Evolutionary conservation across 2,113 vertebrate species (phyloP).

Genomic region (Connochaetes taurinus): DNA sequence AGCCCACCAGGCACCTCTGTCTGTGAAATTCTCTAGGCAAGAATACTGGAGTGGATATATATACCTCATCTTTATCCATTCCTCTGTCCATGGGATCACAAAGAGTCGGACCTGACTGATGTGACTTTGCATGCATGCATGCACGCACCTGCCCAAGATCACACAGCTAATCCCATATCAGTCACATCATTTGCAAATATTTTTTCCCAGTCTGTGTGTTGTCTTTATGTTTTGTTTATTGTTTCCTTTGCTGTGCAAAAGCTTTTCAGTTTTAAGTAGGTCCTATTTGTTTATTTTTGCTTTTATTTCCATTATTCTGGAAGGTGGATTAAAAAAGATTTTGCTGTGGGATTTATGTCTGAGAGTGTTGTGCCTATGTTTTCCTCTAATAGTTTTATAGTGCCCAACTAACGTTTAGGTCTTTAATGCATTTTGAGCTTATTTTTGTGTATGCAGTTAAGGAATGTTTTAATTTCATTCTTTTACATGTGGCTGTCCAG

Average conservation of each 20-base stretch:
- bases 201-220: not conserved
- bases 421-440: not conserved
- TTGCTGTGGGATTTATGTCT: not conserved
- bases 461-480: not conserved
- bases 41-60: not conserved
- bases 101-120: not conserved
- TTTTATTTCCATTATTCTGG: not conserved
- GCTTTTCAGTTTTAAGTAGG: not conserved
- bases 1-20: not conserved
- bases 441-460: not conserved
- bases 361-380: not conserved
- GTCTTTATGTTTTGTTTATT: not conserved
- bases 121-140: not conserved
- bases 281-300: not conserved
- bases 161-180: not conserved
- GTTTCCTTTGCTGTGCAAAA: not conserved
- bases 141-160: not conserved
- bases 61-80: not conserved
- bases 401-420: not conserved
- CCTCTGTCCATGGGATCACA: not conserved
- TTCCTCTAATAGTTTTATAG: not conserved
- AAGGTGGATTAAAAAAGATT: not conserved
- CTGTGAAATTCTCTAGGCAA: not conserved
- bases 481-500: not conserved
- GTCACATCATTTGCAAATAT: not conserved